These are phyloP conservation scores for Perizoma affinitatum DNA, from an alignment of 2,888 invertebrate genomes.

Conservation along the genomic window DNA sequence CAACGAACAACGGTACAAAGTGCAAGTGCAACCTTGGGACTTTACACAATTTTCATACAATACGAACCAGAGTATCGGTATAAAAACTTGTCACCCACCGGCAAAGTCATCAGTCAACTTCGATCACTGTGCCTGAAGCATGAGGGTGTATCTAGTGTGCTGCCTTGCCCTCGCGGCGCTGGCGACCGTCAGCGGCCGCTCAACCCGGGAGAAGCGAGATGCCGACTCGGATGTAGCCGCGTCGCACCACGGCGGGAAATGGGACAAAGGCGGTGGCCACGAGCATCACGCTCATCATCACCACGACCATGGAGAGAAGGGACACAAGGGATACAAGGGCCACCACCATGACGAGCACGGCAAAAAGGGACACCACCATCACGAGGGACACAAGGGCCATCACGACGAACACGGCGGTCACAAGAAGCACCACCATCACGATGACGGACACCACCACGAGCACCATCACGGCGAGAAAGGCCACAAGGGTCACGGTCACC, in stretches of 20 bases:
- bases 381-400: constrained; percentile 86
- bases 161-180: constrained; percentile 78
- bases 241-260: constrained; percentile 70
- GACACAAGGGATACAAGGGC: constrained; percentile 89
- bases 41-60: constrained; percentile 79
- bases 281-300: constrained; percentile 87
- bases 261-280: constrained; percentile 86
- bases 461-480: constrained; percentile 87
- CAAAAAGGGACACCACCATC: constrained; percentile 90
- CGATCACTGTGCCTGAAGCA: constrained; percentile 60
- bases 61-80: constrained; percentile 68
- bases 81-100: constrained; percentile 67
- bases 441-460: constrained; percentile 86
- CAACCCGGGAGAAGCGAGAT: constrained; percentile 73
- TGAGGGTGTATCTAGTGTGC: constrained; percentile 69
- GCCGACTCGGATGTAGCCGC: constrained; percentile 84
- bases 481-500: constrained; percentile 83
- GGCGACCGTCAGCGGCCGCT: constrained; percentile 80
- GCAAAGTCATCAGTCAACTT: constrained; percentile 67
- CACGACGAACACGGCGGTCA: constrained; percentile 86
- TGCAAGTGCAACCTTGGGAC: constrained; percentile 69
- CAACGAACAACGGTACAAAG: constrained; percentile 61
- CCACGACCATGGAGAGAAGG: constrained; percentile 87
- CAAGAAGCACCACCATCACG: constrained; percentile 87
- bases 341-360: constrained; percentile 87